phyloP scores from a whole-genome alignment of 2,888 invertebrate genomes.

The Amphipoea oculea region DNA sequence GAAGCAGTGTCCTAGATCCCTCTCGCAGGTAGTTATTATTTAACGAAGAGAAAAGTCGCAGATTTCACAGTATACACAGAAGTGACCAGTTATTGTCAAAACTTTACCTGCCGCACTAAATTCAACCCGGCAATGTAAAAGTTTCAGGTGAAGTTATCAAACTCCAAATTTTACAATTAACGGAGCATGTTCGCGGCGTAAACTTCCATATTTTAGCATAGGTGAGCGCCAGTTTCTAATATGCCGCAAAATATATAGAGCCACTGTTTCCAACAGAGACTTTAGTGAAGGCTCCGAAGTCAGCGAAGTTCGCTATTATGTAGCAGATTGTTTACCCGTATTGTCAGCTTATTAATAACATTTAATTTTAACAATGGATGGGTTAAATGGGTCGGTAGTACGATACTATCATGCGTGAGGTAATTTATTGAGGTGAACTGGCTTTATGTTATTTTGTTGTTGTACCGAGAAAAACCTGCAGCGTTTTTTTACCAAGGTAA shows the following conservation, averaged over 20 bases:
- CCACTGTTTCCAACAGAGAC: constrained; percentile 77
- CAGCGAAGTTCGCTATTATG: constrained; percentile 63
- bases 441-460: constrained; percentile 6
- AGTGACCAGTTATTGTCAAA: constrained; percentile 76
- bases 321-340: constrained; percentile 49
- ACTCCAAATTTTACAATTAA: constrained; percentile 85
- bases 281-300: constrained; percentile 70
- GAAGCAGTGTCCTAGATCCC: constrained; percentile 8
- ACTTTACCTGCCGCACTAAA: constrained; percentile 72
- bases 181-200: constrained; percentile 75
- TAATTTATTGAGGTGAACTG: constrained; percentile 3
- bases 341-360: constrained; percentile 49
- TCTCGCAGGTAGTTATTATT: constrained; percentile 27
- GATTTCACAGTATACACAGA: constrained; percentile 55
- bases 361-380: constrained; percentile 33
- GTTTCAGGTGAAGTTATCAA: constrained; percentile 78
- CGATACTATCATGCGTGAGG: constrained; percentile 11
- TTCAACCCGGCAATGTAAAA: constrained; percentile 66
- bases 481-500: constrained; percentile 19
- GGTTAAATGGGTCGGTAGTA: constrained; percentile 30
- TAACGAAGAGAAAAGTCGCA: constrained; percentile 63
- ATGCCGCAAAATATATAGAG: constrained; percentile 80
- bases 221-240: constrained; percentile 82
- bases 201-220: constrained; percentile 83
- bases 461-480: constrained; percentile 15